These are phyloP conservation scores for Physeter macrocephalus DNA, from an alignment of 2,113 vertebrate genomes.

Conservation along the genomic window DNA sequence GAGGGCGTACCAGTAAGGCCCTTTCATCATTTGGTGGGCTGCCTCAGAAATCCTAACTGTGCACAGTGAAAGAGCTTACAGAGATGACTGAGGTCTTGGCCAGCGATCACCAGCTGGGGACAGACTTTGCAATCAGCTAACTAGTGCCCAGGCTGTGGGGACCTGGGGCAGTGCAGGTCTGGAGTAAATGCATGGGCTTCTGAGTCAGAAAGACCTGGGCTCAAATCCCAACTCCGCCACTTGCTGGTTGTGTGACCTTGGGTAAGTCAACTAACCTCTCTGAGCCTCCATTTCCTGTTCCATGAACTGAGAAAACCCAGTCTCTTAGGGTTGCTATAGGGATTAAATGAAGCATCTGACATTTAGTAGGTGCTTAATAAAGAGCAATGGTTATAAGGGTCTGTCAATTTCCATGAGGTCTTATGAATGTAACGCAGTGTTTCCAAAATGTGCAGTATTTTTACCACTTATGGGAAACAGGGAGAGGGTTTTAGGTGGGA, in stretches of 20 bases:
- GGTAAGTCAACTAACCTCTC: not conserved
- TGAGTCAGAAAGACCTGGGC: not conserved
- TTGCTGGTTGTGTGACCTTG: not conserved
- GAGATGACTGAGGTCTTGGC: not conserved
- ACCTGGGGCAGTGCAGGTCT: not conserved
- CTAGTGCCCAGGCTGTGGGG: no score
- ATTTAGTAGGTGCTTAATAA: not conserved
- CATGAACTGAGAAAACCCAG: not conserved
- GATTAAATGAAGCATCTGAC: not conserved
- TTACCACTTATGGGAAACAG: not conserved
- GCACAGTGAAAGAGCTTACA: not conserved
- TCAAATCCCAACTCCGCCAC: not conserved
- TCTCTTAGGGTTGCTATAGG: not conserved
- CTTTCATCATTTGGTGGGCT: not conserved
- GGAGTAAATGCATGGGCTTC: not conserved
- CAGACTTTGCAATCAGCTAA: not conserved
- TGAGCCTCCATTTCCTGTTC: not conserved
- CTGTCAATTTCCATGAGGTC: not conserved
- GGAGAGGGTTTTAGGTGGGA: not conserved
- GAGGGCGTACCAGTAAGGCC: not conserved
- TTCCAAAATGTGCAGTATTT: not conserved
- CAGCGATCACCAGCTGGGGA: not conserved
- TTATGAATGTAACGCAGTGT: not conserved
- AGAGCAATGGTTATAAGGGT: not conserved
- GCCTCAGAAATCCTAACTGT: not conserved